phyloP scores from a whole-genome alignment of 1,140 invertebrate species.

The Musca vetustissima region DNA sequence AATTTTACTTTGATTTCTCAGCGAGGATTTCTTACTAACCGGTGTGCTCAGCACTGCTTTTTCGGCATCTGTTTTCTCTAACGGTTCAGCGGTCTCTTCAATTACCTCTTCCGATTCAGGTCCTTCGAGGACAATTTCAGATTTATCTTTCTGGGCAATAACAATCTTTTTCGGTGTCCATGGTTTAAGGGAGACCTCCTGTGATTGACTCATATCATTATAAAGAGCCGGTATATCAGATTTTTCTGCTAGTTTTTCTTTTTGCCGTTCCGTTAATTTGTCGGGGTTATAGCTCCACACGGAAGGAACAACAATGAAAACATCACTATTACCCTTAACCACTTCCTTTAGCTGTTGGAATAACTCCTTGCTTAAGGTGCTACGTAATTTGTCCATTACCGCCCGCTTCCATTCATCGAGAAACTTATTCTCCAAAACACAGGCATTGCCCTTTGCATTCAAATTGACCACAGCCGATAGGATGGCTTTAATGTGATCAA shows the following conservation, averaged over 20 bases:
- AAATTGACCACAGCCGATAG: slow-evolving; percentile 22
- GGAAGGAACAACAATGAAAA: slow-evolving; percentile 69
- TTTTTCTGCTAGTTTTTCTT: slow-evolving; percentile 72
- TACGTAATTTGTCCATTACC: slow-evolving; percentile 46
- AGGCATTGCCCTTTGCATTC: slow-evolving; percentile 24
- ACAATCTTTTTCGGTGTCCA: slow-evolving; percentile 57
- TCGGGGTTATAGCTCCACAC: slow-evolving; percentile 69
- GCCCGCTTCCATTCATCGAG: slow-evolving; percentile 46
- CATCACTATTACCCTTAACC: slow-evolving; percentile 58
- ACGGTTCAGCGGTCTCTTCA: not conserved
- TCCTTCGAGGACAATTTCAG: slow-evolving; percentile 38
- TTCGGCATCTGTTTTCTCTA: slow-evolving; percentile 1
- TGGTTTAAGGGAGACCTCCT: slow-evolving; percentile 58
- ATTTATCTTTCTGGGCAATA: slow-evolving; percentile 44
- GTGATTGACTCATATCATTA: slow-evolving; percentile 75
- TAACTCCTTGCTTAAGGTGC: slow-evolving; percentile 40
- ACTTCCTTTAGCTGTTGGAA: slow-evolving; percentile 45
- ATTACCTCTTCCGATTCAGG: not conserved
- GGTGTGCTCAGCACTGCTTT: not conserved
- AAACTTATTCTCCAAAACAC: slow-evolving; percentile 31
- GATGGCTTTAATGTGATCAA: slow-evolving; percentile 41
- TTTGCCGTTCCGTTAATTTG: slow-evolving; percentile 80
- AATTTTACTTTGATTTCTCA: slow-evolving; percentile 8
- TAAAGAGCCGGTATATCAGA: slow-evolving; percentile 77
- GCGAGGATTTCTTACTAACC: not conserved